Evolutionary conservation across 1,140 invertebrate species (phyloP).

Genomic region (Sitophilus oryzae): DNA sequence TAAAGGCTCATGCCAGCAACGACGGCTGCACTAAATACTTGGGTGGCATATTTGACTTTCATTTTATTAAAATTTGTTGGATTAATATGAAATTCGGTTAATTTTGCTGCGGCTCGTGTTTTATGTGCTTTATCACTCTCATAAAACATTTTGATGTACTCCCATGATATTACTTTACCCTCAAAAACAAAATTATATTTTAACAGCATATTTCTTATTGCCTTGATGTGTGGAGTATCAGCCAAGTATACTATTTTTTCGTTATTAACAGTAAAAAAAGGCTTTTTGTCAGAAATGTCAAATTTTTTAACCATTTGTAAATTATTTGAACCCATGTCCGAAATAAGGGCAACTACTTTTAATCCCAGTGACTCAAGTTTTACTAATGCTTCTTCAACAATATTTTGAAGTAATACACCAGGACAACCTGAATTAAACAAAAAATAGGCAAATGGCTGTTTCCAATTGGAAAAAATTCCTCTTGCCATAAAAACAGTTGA

Average conservation of each 20-base stretch:
- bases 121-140: conserved; percentile 3
- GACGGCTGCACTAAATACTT: conserved; percentile 22
- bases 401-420: not conserved
- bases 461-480: conserved; percentile 3
- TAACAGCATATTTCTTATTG: conserved; percentile 17
- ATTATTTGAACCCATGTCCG: conserved; percentile 13
- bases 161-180: conserved; percentile 2
- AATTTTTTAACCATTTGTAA: conserved; percentile 7
- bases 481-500: not conserved
- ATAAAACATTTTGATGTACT: conserved; percentile 16
- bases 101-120: conserved; percentile 14
- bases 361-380: conserved; percentile 6
- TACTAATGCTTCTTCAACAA: conserved; percentile 5
- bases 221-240: conserved; percentile 20
- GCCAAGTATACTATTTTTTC: conserved; percentile 14
- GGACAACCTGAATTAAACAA: not conserved
- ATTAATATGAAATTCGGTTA: conserved; percentile 18
- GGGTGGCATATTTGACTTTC: conserved; percentile 20
- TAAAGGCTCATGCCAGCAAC: conserved; percentile 7
- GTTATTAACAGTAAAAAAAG: conserved; percentile 12
- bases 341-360: conserved; percentile 6
- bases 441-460: conserved; percentile 10
- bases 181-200: conserved; percentile 12
- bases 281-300: conserved; percentile 3
- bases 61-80: conserved; percentile 22